Evolutionary conservation across 2,888 invertebrate species (phyloP).

Genomic region (Oasisia sp.): DNA sequence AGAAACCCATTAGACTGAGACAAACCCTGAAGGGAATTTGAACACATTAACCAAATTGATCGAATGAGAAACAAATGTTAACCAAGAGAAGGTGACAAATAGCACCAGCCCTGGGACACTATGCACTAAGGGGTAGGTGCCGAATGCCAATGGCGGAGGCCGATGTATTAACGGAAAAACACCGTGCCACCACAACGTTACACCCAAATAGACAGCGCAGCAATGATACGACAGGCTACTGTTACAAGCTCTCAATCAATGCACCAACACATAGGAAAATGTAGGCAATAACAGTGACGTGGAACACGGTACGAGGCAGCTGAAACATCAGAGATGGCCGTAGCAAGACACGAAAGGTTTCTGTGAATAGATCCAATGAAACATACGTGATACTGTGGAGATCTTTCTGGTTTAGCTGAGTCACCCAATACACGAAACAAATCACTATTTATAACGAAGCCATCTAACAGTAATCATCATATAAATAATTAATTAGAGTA

Average conservation of each 20-base stretch:
- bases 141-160: no score
- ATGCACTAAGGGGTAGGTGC: background rate
- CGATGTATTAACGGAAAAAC: background rate
- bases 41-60: background rate
- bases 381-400: no score
- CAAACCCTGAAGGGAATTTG: no score
- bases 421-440: no score
- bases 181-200: background rate
- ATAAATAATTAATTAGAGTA: no score
- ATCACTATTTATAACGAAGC: no score
- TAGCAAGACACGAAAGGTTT: no score
- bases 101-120: background rate
- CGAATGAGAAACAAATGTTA: background rate
- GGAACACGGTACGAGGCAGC: background rate
- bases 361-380: no score
- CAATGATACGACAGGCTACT: background rate
- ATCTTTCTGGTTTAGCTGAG: no score
- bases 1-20: no score
- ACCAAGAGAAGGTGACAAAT: background rate
- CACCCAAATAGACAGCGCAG: background rate
- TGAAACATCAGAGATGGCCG: background rate
- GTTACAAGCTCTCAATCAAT: background rate
- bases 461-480: no score
- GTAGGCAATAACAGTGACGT: background rate
- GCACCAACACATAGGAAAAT: background rate